phyloP scores from a whole-genome alignment of 2,888 invertebrate genomes.

The Drosophila conformis region DNA sequence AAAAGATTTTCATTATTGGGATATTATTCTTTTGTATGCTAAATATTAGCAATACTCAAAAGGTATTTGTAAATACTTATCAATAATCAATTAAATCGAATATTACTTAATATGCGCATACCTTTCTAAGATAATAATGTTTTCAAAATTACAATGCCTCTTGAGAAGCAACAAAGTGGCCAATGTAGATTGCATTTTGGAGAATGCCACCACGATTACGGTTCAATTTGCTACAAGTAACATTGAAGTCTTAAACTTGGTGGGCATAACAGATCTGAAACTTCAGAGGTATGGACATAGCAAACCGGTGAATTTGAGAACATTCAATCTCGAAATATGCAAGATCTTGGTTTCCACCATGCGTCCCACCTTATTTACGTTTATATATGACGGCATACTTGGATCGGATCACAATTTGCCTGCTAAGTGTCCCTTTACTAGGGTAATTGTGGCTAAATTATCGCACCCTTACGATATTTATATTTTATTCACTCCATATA shows the following conservation, averaged over 20 bases:
- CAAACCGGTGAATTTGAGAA: background rate
- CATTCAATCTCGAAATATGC: background rate
- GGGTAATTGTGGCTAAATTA: background rate
- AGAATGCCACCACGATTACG: background rate
- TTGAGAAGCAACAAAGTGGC: background rate
- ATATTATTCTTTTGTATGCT: background rate
- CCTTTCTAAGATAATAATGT: background rate
- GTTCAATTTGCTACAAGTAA: accelerated
- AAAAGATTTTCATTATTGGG: background rate
- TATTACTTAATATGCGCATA: background rate
- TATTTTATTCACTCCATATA: background rate
- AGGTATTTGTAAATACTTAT: background rate
- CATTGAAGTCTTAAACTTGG: background rate
- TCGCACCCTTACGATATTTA: background rate
- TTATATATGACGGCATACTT: background rate
- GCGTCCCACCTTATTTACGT: background rate
- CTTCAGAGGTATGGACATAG: background rate
- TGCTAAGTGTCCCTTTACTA: background rate
- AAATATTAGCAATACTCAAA: conserved; percentile 4
- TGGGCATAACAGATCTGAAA: background rate
- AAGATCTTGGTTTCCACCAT: background rate
- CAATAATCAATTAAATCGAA: background rate
- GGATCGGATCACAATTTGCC: background rate
- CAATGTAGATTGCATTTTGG: background rate
- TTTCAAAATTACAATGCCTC: background rate